Conservation (phyloP, 2,888 invertebrate genomes). For the Dryobota labecula region DNA sequence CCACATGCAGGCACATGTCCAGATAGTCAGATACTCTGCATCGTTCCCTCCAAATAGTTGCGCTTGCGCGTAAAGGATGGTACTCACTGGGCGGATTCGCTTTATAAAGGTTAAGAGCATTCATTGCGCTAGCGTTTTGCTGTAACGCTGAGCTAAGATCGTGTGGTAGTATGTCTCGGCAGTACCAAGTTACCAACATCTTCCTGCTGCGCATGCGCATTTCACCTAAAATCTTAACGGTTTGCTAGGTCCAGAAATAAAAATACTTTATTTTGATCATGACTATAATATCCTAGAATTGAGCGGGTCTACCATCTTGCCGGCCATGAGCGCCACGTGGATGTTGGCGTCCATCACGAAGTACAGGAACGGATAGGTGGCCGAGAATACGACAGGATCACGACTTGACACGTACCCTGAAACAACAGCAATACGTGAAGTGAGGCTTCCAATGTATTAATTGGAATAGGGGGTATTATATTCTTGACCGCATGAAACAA, state of each 20-base stretch:
- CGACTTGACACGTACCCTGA: conserved; percentile 86
- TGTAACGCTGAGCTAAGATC: neutral
- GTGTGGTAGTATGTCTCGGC: too few species aligned
- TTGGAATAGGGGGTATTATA: neutral
- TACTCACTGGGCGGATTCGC: neutral
- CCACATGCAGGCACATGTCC: neutral
- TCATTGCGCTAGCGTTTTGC: neutral
- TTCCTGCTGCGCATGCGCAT: neutral
- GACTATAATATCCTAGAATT: conserved; percentile 94
- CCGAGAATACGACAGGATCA: conserved; percentile 93
- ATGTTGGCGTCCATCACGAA: conserved; percentile 96
- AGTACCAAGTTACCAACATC: neutral
- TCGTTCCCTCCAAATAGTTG: neutral
- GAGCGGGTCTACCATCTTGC: conserved; percentile 95
- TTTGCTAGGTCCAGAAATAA: conserved; percentile 36
- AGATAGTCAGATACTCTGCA: neutral
- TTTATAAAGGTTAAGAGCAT: neutral
- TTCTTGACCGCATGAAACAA: neutral
- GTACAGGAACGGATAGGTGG: conserved; percentile 95
- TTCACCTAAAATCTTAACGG: neutral
- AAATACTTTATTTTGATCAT: conserved; percentile 30
- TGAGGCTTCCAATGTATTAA: neutral
- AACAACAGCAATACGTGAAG: conserved; percentile 61
- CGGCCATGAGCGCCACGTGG: conserved; percentile 95
- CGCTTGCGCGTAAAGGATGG: neutral